Evolutionary conservation across 1,140 invertebrate species (phyloP), one percentile per base, ranked within the genome.

Genomic region (Arctopsyche grandis): DNA sequence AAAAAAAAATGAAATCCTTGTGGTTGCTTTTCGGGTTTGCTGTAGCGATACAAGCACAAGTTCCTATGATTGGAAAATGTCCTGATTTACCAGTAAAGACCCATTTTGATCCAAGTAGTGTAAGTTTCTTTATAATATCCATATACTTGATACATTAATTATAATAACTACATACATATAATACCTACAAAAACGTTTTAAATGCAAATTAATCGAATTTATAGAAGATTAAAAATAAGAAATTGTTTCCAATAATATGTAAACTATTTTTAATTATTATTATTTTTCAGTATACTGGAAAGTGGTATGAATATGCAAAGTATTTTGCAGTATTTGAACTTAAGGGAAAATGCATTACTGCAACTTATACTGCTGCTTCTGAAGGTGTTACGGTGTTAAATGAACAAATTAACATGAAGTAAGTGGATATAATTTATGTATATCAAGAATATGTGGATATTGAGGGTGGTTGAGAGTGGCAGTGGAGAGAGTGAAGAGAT

Each of bases 271-370:
- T n/a, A n/a, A n/a, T 52, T 52, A 14, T 66, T 38, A 26, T 66
- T 26, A 16, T 22, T 22, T 63, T 63, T 63, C 63, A 94, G 93
- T 96, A 94, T 84, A 83, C 93, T 82, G 94, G 94, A 3, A 90
- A 90, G 82, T 96, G 94, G 94, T 95, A 93, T 83, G 94, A 95
- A 87, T 89, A 91, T 10, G 91, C 94, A 83, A 92, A 92, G 81
- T 95, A 95, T 84, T 94, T 94, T 82, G 91, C 93, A 3, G 83
- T 92, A 5, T 94, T 94, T 84, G 92, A 95, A 84, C 89, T 93
- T 46, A 93, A 91, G 0, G 93, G 93, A 21, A 93, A 92, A 85
- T 96, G 94, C 83, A 91, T 93, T 1, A 92, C 90, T 9, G 93
- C 94, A 0, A 90, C 90, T 75, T 95, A 95, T 83, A 85, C 83